These are phyloP conservation scores for Andrena dorsata DNA, from an alignment of 2,888 invertebrate genomes.

Conservation along the genomic window DNA sequence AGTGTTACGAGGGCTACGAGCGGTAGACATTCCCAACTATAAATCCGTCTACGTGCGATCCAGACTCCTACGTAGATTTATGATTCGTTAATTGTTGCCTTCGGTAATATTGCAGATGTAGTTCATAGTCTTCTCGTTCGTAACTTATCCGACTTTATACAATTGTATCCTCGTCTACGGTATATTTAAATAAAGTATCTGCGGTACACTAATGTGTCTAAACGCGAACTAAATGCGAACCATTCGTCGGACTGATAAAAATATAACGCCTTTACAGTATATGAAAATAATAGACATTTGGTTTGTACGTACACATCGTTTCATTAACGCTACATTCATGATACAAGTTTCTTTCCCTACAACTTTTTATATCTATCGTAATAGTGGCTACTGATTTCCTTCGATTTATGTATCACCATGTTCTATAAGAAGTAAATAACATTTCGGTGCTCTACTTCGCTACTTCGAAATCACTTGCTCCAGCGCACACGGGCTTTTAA, in stretches of 20 bases:
- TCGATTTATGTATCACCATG: slow-evolving; percentile 6
- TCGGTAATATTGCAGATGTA: slow-evolving; percentile 49
- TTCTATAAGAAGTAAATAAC: slow-evolving; percentile 36
- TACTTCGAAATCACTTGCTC: slow-evolving; percentile 9
- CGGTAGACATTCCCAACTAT: slow-evolving; percentile 24
- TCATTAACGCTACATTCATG: slow-evolving; percentile 64
- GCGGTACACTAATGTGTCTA: slow-evolving; percentile 43
- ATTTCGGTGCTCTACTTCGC: slow-evolving; percentile 29
- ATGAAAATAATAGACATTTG: slow-evolving; percentile 68
- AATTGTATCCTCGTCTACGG: slow-evolving; percentile 28
- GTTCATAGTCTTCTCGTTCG: slow-evolving; percentile 9
- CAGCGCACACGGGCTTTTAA: slow-evolving; percentile 20
- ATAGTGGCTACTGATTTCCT: slow-evolving; percentile 39
- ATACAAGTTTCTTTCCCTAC: slow-evolving; percentile 44
- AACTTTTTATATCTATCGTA: slow-evolving; percentile 37
- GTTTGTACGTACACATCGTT: slow-evolving; percentile 66
- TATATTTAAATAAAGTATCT: slow-evolving; percentile 49
- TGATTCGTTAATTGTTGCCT: slow-evolving; percentile 41
- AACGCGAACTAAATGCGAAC: slow-evolving; percentile 55
- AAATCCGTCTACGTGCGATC: slow-evolving; percentile 32
- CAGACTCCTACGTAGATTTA: slow-evolving; percentile 33
- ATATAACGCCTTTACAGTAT: slow-evolving; percentile 61
- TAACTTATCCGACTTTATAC: slow-evolving; percentile 53
- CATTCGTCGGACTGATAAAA: slow-evolving; percentile 55
- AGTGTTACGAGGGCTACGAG: slow-evolving; percentile 20